Base-by-base conservation (phyloP, 2,888 invertebrate species). In the Phalera bucephala region DNA sequence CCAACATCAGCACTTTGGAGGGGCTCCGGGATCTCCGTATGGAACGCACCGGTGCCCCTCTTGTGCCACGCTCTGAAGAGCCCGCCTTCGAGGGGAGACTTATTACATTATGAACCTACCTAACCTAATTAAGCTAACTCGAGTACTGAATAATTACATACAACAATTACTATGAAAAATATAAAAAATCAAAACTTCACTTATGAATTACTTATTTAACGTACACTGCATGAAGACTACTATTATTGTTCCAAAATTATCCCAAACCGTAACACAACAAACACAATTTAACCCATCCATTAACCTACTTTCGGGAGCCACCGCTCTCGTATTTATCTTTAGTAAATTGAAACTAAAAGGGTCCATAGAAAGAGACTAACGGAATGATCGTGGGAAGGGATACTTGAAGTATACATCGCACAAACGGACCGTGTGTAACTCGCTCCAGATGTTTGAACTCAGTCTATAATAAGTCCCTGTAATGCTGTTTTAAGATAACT, bases 381-480 rank as follows among this genome's bases (percentile, higher is more conserved):
- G 60, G 59, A 59, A 72, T 58, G 63, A 53, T 45, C 72, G 74
- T 74, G 73, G 71, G 72, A 71, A 65, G 52, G 38, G 19, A 50
- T 41, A 33, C 33, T 40, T 52, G 52, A 62, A 45, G 48, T 54
- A 52, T 57, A 53, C 51, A 56, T 54, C 46, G 35, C 33, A 8
- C 7, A 22, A 8, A n/a, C 22, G 22, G 5, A 22, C 8, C 22
- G 9, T 13, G 19, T 19, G 11, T 2, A 17, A 20, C 13, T 13
- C 17, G 36, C 40, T 38, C 59, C 65, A 62, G 63, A 64, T 64
- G 65, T 60, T 53, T 15, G 21, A n/a, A n/a, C n/a, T n/a, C n/a
- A n/a, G n/a, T n/a, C n/a, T n/a, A n/a, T n/a, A 41, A 40, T 41
- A 53, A 44, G 40, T 47, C 45, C 26, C 36, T 44, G 35, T 40